Evolutionary conservation across 2,113 vertebrate genomes (phyloP), one percentile per base, ranked within the genome.

Genomic region (Trachemys scripta): DNA sequence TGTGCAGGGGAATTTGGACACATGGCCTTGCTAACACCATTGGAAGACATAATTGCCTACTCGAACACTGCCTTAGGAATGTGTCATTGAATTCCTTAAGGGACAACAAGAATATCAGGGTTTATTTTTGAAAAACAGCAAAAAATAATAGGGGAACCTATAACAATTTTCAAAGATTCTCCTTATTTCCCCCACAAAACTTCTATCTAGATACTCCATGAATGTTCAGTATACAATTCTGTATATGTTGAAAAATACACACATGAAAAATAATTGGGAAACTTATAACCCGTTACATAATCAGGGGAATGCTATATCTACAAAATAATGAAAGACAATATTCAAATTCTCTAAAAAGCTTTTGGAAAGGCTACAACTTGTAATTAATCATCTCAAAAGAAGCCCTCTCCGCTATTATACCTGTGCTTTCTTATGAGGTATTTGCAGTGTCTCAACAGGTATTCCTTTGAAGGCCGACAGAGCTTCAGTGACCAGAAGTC

Each of bases 401-500:
- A 81, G 35, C 81, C 53, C 82, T 86, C 56, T 90, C 13, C 80
- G 49, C 42, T 96, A 88, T 79, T 53, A 2, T 97, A 99, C 99
- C 99, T 99, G 99, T 99, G 99, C 93, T 99, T 99, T 96, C 99
- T 98, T 97, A 99, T 99, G 96, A 99, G 99, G 98, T 99, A 99
- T 99, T 99, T 99, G 98, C 99, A 99, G 96, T 99, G 99, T 91
- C 99, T 99, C 84, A 99, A 98, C 96, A 99, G 98, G 93, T 99
- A 99, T 95, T 99, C 99, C 97, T 99, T 99, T 35, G 99, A 99
- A 96, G 99, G 99, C 50, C 99, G 99, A 97, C 99, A 99, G 87
- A 99, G 98, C 98, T 99, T 99, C 96, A 99, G 98, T 78, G 99
- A 99, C 99, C 99, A 99, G 98, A 99, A 99, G 97, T 99, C 99